Conservation (phyloP, 2,113 vertebrate genomes). For the Sturnus vulgaris region DNA sequence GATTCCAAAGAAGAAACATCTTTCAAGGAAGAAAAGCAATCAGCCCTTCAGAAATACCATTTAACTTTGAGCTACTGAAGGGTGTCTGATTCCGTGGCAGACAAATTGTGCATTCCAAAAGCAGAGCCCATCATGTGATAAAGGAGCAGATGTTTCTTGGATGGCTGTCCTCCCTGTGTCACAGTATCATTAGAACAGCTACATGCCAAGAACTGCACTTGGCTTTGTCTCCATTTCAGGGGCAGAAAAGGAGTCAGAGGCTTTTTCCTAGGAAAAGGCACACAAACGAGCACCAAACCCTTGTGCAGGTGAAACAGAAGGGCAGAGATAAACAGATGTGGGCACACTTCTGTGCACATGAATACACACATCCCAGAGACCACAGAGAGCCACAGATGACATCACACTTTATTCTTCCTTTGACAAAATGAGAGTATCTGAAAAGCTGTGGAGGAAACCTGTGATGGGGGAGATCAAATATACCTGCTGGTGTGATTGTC, state of each 20-base stretch:
- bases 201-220: background rate
- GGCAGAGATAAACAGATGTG: background rate
- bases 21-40: background rate
- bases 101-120: background rate
- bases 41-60: background rate
- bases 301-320: background rate
- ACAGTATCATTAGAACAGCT: background rate
- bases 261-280: background rate
- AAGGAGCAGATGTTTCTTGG: slow-evolving; percentile 8
- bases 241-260: background rate
- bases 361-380: background rate
- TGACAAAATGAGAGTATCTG: background rate
- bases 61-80: background rate
- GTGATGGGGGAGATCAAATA: background rate
- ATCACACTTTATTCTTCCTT: background rate
- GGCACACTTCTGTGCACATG: background rate
- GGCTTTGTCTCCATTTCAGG: background rate
- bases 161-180: background rate
- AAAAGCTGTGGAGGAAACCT: background rate
- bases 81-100: background rate
- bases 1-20: background rate
- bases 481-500: background rate
- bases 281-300: background rate
- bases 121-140: background rate
- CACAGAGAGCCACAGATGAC: background rate